Percentiles rank a stretch among this genome's conserved stretches.
Evolutionary conservation across 2,797 vertebrate genomes (phyloP).

Genomic region (Bryconaethiops microstoma): DNA sequence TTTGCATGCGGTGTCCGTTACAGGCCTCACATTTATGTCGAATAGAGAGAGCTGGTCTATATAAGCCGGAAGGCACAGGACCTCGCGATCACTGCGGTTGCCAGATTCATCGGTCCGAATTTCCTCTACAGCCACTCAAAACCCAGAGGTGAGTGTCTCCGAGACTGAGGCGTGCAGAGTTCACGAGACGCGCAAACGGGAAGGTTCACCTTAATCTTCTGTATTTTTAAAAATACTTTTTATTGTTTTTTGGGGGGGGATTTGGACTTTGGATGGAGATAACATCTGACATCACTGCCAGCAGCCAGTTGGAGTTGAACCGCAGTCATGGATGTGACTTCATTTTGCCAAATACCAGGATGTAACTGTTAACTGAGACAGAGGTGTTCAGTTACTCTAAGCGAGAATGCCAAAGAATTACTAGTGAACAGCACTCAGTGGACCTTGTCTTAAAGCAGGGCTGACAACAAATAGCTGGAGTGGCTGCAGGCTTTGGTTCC

Average conservation of each 20-base stretch:
- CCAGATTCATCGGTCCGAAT: slow-evolving; percentile 74
- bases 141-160: slow-evolving; percentile 78
- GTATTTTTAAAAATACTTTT: background rate
- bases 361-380: background rate
- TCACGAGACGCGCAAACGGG: background rate
- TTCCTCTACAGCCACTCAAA: slow-evolving; percentile 67
- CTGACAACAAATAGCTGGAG: too few species aligned
- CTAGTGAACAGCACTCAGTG: background rate
- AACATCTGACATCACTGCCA: background rate
- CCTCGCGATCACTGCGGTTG: slow-evolving; percentile 75
- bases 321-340: slow-evolving; percentile 26
- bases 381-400: background rate
- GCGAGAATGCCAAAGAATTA: background rate
- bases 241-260: background rate
- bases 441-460: background rate
- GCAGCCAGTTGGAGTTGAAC: slow-evolving; percentile 30
- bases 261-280: slow-evolving; percentile 22
- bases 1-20: slow-evolving; percentile 79
- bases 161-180: slow-evolving; percentile 64
- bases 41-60: slow-evolving; percentile 67
- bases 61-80: slow-evolving; percentile 68
- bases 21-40: slow-evolving; percentile 81
- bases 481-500: too few species aligned
- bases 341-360: slow-evolving; percentile 21
- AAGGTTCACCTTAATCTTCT: background rate